These are phyloP conservation scores for Zaprionus davidi DNA, from an alignment of 1,140 invertebrate genomes.

Conservation along the genomic window DNA sequence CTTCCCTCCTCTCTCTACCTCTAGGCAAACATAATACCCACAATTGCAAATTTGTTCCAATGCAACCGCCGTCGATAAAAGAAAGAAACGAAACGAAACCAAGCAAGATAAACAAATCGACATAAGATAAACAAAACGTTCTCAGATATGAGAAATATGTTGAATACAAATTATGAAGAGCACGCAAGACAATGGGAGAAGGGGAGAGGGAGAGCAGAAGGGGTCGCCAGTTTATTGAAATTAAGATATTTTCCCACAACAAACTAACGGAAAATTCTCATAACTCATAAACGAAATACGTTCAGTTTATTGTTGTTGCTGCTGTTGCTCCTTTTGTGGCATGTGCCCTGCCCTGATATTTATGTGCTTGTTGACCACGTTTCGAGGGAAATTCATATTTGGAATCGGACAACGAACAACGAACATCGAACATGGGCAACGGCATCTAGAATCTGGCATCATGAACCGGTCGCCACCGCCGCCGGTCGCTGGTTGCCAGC, in stretches of 20 bases:
- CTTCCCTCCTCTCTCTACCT: neutral
- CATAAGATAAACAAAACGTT: conserved; percentile 27
- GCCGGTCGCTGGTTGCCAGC: conserved; percentile 51
- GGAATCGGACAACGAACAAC: conserved; percentile 7
- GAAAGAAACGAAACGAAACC: neutral
- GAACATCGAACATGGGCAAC: conserved; percentile 12
- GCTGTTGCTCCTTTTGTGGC: conserved; percentile 19
- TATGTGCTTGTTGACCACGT: conserved; percentile 47
- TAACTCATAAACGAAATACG: conserved; percentile 62
- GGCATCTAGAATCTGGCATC: conserved; percentile 39
- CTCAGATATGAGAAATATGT: conserved; percentile 16
- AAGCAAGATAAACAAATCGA: conserved; percentile 29
- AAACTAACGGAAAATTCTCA: conserved; percentile 54
- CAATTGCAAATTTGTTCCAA: conserved; percentile 53
- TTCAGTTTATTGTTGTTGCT: conserved; percentile 41
- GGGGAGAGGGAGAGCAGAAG: neutral
- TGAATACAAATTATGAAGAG: conserved; percentile 13
- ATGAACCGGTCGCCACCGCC: conserved; percentile 38
- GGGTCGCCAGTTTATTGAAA: conserved; percentile 61
- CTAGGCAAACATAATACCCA: conserved; percentile 10
- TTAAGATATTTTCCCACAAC: conserved; percentile 63
- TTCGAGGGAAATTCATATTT: conserved; percentile 38
- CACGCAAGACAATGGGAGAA: conserved; percentile 2
- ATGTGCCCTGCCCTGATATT: conserved; percentile 27
- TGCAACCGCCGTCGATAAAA: conserved; percentile 26